These are phyloP conservation scores for Scaptomyza flava DNA, from an alignment of 2,888 invertebrate species.

Conservation along the genomic window DNA sequence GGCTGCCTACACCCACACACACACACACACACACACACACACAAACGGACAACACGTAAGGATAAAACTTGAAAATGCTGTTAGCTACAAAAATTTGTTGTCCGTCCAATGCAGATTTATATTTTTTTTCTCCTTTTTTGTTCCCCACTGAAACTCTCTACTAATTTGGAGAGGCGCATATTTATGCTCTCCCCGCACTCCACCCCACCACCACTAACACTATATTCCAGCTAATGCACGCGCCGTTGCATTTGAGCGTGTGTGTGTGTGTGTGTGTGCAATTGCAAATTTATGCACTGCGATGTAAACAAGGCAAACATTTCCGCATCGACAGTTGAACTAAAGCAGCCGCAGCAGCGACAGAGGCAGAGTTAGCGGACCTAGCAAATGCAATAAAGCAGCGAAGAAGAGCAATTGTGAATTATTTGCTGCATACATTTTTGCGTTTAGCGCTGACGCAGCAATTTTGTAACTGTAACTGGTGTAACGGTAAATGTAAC, in stretches of 20 bases:
- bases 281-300: slow-evolving; percentile 79
- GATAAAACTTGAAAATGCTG: slow-evolving; percentile 81
- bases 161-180: slow-evolving; percentile 66
- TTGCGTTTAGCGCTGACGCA: slow-evolving; percentile 34
- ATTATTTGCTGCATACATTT: slow-evolving; percentile 77
- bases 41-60: slow-evolving; percentile 47
- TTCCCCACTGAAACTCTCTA: slow-evolving; percentile 15
- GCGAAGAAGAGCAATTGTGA: slow-evolving; percentile 54
- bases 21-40: slow-evolving; percentile 8
- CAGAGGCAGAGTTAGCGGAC: neutral
- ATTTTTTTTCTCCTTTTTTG: neutral
- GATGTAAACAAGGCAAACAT: slow-evolving; percentile 79
- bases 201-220: too few relatives aligned
- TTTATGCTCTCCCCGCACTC: neutral
- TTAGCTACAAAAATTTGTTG: slow-evolving; percentile 79
- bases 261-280: slow-evolving; percentile 60
- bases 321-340: slow-evolving; percentile 58
- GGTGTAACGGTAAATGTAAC: slow-evolving; percentile 1
- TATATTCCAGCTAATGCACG: slow-evolving; percentile 36
- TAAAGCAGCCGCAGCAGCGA: slow-evolving; percentile 8
- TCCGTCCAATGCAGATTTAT: slow-evolving; percentile 63
- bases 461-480: slow-evolving; percentile 18
- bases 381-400: slow-evolving; percentile 36
- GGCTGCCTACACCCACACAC: slow-evolving; percentile 11
- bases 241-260: slow-evolving; percentile 40